Evolutionary conservation across 2,113 vertebrate species (phyloP).

Genomic region (Megalops atlanticus): DNA sequence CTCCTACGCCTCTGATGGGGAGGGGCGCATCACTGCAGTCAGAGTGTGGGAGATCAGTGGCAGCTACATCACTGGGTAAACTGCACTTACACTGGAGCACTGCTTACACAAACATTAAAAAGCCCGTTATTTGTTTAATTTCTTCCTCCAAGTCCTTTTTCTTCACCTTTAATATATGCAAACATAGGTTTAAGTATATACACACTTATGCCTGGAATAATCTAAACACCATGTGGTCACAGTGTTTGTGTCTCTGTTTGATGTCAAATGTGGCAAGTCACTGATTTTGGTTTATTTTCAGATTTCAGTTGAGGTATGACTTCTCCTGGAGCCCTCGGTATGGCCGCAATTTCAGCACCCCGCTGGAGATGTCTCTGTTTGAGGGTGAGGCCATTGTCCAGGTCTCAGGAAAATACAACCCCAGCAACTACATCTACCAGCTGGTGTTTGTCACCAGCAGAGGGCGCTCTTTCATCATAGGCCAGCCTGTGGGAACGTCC

Average conservation of each 20-base stretch:
- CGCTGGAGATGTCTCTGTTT: constrained; percentile 2
- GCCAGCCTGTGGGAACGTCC: background rate
- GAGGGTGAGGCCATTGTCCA: constrained; percentile 19
- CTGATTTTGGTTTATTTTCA: background rate
- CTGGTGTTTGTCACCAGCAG: constrained; percentile 31
- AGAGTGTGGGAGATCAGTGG: constrained; percentile 16
- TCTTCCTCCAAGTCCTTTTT: too few relatives aligned
- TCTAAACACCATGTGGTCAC: too few relatives aligned
- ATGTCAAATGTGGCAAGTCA: too few relatives aligned
- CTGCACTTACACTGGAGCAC: background rate
- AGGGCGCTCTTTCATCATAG: constrained; percentile 16
- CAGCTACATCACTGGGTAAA: constrained; percentile 15
- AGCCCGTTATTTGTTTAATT: too few relatives aligned
- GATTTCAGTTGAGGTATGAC: constrained; percentile 19
- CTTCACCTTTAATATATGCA: too few relatives aligned
- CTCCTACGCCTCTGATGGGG: constrained; percentile 9
- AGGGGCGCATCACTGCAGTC: constrained; percentile 20
- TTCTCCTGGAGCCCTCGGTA: background rate
- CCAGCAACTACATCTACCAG: constrained; percentile 3
- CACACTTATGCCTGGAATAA: too few relatives aligned
- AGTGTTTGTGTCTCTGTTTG: too few relatives aligned
- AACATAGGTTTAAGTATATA: too few relatives aligned
- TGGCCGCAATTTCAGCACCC: background rate
- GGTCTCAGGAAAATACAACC: constrained; percentile 19
- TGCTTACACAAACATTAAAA: too few relatives aligned